Conservation (phyloP, 2,113 vertebrate genomes). For the Ammospiza caudacuta region DNA sequence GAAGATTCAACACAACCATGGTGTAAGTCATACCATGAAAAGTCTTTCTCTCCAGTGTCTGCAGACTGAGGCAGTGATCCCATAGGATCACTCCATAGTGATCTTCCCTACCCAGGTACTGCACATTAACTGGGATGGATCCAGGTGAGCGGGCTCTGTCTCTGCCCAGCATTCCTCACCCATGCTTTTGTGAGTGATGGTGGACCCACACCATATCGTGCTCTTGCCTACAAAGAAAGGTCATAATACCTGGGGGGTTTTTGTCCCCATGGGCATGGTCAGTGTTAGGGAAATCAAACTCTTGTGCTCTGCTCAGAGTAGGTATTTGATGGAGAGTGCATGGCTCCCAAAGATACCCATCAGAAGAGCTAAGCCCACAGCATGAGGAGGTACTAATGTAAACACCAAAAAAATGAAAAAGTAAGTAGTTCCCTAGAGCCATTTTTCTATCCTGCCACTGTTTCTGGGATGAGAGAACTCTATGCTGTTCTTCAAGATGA, state of each 20-base stretch:
- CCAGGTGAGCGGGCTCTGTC: background rate
- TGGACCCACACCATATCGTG: background rate
- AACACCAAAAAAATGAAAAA: background rate
- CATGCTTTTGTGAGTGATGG: too few species aligned
- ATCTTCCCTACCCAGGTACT: background rate
- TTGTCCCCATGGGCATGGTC: rapidly evolving
- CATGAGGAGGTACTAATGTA: background rate
- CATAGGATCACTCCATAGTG: background rate
- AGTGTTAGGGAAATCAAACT: background rate
- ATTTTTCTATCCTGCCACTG: background rate
- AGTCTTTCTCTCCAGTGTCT: background rate
- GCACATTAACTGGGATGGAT: background rate
- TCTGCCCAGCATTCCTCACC: background rate
- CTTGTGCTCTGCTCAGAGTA: background rate
- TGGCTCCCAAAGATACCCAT: background rate
- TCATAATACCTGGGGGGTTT: rapidly evolving
- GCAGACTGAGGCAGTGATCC: background rate
- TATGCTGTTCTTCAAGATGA: background rate
- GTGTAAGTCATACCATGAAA: background rate
- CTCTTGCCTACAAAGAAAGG: background rate
- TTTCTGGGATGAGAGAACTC: background rate
- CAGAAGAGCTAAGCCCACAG: background rate
- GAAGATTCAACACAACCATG: background rate
- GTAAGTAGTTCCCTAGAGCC: background rate
- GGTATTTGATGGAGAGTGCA: background rate